These are phyloP conservation scores for Gadus chalcogrammus DNA, from an alignment of 2,113 vertebrate species.

Conservation along the genomic window DNA sequence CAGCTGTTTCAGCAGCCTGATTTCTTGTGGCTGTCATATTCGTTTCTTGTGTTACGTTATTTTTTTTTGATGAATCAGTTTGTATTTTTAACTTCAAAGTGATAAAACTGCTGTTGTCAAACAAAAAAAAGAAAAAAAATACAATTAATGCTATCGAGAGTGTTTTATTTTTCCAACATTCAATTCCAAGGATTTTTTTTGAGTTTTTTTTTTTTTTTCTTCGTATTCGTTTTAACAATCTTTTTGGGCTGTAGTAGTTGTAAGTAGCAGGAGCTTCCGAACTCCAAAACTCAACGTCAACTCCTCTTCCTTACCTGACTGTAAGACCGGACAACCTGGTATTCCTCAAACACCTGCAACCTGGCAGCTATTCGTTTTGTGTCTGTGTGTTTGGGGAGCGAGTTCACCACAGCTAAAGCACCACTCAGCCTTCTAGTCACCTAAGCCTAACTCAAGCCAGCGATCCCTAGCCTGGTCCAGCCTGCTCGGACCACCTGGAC, in stretches of 20 bases:
- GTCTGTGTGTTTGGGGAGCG: slow-evolving; percentile 70
- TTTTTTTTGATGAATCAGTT: slow-evolving; percentile 50
- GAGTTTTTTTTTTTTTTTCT: slow-evolving; percentile 45
- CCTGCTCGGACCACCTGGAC: slow-evolving; percentile 78
- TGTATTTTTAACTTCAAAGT: slow-evolving; percentile 65
- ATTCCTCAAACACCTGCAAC: slow-evolving; percentile 68
- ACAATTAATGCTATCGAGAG: slow-evolving; percentile 41
- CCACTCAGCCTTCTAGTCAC: slow-evolving; percentile 76
- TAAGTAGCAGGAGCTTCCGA: slow-evolving; percentile 68
- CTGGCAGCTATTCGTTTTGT: slow-evolving; percentile 77
- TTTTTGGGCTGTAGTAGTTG: slow-evolving; percentile 52
- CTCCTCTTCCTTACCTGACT: slow-evolving; percentile 43
- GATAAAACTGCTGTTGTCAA: slow-evolving; percentile 58
- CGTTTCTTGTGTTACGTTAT: slow-evolving; percentile 14
- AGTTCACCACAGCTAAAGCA: slow-evolving; percentile 70
- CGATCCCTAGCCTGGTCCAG: slow-evolving; percentile 66
- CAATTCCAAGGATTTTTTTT: slow-evolving; percentile 44
- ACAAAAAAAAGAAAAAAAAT: slow-evolving; percentile 25
- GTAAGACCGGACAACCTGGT: slow-evolving; percentile 59
- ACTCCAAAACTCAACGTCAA: slow-evolving; percentile 52
- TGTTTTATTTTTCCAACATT: slow-evolving; percentile 58
- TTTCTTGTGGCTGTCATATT: slow-evolving; percentile 52
- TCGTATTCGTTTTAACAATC: slow-evolving; percentile 25
- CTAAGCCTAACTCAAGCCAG: slow-evolving; percentile 71
- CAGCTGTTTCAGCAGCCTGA: slow-evolving; percentile 69